Evolutionary conservation across 1,140 invertebrate genomes (phyloP).

Genomic region (Andrena cerasifolii): DNA sequence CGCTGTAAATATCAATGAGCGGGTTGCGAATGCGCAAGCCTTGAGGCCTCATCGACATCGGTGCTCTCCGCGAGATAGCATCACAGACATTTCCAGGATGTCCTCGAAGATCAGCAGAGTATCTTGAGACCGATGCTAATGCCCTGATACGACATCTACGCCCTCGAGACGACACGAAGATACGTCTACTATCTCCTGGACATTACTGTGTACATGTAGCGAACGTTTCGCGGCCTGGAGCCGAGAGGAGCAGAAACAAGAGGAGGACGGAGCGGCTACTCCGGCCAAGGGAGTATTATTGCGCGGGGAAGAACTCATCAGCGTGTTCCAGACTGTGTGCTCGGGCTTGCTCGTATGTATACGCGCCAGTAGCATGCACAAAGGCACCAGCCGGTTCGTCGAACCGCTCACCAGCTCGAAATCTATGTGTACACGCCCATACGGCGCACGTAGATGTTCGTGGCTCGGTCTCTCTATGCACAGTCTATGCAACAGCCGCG

Average conservation of each 20-base stretch:
- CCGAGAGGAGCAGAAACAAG: constrained; percentile 13
- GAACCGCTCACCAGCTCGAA: constrained; percentile 9
- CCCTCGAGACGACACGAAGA: constrained; percentile 47
- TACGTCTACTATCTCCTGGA: constrained; percentile 56
- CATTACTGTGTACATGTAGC: constrained; percentile 47
- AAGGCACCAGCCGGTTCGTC: constrained; percentile 8
- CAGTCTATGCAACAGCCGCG: constrained; percentile 9
- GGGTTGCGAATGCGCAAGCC: not conserved
- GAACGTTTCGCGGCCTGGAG: constrained; percentile 49
- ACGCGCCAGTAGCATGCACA: not conserved
- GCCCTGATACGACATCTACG: constrained; percentile 63
- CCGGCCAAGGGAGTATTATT: constrained; percentile 6
- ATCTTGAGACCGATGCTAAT: constrained; percentile 60
- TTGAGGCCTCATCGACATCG: constrained; percentile 1
- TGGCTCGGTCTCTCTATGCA: not conserved
- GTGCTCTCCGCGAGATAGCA: constrained; percentile 21
- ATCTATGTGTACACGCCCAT: not conserved
- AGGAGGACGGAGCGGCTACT: not conserved
- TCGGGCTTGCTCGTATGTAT: not conserved
- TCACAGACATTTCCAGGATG: constrained; percentile 53
- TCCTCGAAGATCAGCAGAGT: constrained; percentile 51
- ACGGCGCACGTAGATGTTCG: not conserved
- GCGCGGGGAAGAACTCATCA: constrained; percentile 44
- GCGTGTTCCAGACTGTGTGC: constrained; percentile 27
- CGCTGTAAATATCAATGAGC: constrained; percentile 26